These are phyloP conservation scores for Pseudomyrmex flavicornis DNA, from an alignment of 1,140 invertebrate genomes.

Conservation along the genomic window DNA sequence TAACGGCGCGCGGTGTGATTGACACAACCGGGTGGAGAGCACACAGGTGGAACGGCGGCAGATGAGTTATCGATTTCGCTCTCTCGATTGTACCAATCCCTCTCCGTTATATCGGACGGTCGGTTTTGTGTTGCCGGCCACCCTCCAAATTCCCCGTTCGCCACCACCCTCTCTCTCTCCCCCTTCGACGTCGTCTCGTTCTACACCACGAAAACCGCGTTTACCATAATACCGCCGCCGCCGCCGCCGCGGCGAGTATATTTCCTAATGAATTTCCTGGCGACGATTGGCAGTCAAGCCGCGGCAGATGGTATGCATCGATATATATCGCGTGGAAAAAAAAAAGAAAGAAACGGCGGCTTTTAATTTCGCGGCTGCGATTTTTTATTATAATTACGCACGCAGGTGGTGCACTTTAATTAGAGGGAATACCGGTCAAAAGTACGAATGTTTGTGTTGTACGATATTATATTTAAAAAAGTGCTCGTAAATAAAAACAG, in stretches of 20 bases:
- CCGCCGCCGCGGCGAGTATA: constrained; percentile 26
- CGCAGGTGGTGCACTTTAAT: constrained; percentile 36
- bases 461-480: no score
- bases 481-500: background rate
- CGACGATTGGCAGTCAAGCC: constrained; percentile 47
- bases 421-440: constrained; percentile 8
- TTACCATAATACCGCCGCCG: constrained; percentile 17
- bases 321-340: constrained; percentile 21
- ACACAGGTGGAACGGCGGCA: constrained; percentile 31
- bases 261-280: constrained; percentile 61
- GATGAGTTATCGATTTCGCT: constrained; percentile 61
- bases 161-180: background rate
- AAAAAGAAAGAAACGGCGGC: constrained; percentile 4
- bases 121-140: constrained; percentile 30
- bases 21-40: constrained; percentile 37
- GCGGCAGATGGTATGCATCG: constrained; percentile 51
- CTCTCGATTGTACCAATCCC: constrained; percentile 51
- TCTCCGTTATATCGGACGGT: constrained; percentile 1
- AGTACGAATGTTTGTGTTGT: background rate
- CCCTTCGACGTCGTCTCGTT: background rate
- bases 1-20: constrained; percentile 52
- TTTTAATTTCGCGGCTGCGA: constrained; percentile 46
- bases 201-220: constrained; percentile 40
- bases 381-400: constrained; percentile 46
- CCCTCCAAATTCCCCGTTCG: background rate